phyloP scores from a whole-genome alignment of 92 coral and sea anemone genomes.

The Montipora capitata region DNA sequence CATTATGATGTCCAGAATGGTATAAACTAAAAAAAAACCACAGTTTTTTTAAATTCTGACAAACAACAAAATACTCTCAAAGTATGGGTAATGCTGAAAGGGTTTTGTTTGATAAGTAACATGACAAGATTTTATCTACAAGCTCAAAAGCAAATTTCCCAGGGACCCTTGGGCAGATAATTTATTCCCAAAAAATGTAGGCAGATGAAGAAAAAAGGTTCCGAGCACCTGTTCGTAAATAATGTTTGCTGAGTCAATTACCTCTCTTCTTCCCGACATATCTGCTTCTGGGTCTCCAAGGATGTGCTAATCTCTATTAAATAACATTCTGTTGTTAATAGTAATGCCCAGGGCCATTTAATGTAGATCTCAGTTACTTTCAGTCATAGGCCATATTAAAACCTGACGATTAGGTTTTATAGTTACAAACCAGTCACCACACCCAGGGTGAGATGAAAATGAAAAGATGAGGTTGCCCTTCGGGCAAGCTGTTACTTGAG shows the following conservation, averaged over 20 bases:
- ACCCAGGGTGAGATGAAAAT: no score
- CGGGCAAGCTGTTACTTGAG: no score
- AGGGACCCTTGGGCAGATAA: slow-evolving; percentile 24
- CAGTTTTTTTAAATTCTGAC: slow-evolving; percentile 7
- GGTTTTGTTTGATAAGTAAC: slow-evolving; percentile 12
- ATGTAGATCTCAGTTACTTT: no score
- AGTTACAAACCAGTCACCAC: no score
- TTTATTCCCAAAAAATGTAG: neutral
- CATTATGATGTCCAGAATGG: slow-evolving; percentile 9
- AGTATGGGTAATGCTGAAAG: slow-evolving; percentile 26
- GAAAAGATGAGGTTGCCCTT: no score
- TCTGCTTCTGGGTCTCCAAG: slow-evolving; percentile 8
- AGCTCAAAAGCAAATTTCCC: neutral
- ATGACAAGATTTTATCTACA: no score
- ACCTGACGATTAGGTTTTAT: no score
- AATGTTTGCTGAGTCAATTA: neutral
- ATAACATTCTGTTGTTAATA: neutral
- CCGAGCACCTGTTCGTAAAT: neutral
- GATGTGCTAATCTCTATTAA: neutral
- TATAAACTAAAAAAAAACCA: neutral
- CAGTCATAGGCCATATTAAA: no score
- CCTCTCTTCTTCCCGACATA: slow-evolving; percentile 1
- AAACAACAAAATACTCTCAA: slow-evolving; percentile 28
- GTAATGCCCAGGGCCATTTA: no score
- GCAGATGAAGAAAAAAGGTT: slow-evolving; percentile 1